Evolutionary conservation across 2,888 invertebrate species (phyloP).

Genomic region (Lasioglossum oenotherae): DNA sequence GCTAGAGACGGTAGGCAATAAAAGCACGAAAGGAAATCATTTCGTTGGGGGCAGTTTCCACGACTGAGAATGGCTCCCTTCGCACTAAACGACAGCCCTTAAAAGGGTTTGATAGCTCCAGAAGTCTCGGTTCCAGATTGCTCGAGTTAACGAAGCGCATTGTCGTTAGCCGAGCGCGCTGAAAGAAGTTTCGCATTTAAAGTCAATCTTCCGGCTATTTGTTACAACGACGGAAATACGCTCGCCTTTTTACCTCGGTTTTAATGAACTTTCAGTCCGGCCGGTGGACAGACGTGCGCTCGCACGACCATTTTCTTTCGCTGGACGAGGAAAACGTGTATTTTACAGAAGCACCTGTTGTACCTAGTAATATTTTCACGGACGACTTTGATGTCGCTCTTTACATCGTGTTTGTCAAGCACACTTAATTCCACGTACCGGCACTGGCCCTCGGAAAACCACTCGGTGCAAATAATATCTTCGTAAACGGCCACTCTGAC

Average conservation of each 20-base stretch:
- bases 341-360: conserved; percentile 1
- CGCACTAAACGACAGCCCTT: conserved; percentile 46
- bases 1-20: conserved; percentile 41
- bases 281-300: not conserved
- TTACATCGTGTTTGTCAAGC: not conserved
- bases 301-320: conserved; percentile 11
- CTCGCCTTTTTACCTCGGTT: conserved; percentile 4
- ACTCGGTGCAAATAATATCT: not conserved
- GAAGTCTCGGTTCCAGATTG: conserved; percentile 56
- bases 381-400: not conserved
- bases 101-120: conserved; percentile 47
- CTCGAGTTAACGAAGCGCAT: conserved; percentile 60
- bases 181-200: conserved; percentile 55
- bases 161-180: conserved; percentile 46
- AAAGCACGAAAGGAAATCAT: conserved; percentile 59
- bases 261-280: conserved; percentile 38
- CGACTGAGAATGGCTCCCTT: conserved; percentile 46
- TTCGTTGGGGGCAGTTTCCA: conserved; percentile 26
- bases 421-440: not conserved
- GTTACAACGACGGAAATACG: conserved; percentile 43
- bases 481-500: not conserved
- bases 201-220: conserved; percentile 47
- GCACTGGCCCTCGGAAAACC: no score
- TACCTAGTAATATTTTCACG: not conserved
- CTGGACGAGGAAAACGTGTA: not conserved